Base-by-base conservation (phyloP, 2,797 vertebrate genomes). In the Platalea minor region DNA sequence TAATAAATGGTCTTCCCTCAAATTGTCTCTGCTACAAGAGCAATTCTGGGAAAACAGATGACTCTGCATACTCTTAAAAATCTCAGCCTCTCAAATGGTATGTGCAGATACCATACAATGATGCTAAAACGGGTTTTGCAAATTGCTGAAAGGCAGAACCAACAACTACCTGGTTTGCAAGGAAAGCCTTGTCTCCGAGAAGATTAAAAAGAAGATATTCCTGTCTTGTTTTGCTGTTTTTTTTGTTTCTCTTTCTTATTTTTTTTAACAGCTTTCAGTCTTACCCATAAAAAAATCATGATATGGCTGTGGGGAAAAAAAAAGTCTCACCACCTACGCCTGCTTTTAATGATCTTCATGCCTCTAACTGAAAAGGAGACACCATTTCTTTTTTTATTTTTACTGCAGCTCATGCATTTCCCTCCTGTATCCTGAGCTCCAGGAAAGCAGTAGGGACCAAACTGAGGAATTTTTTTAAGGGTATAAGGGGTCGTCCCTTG, bases 1-100 rank as follows among this genome's bases (percentile, higher is more conserved):
- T 88, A 93, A 91, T 72, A 89, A 92, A 95, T 79, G 53, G 59
- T 63, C 64, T 81, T 93, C 73, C 77, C 46, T 89, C 63, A 97
- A 65, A 84, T 65, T 85, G 72, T 81, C 39, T 91, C 64, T 81
- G 57, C 57, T 67, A 89, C 61, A 84, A 69, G 89, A 95, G 57
- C 79, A 85, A 9, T 81, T 88, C 63, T 63, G 43, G 46, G 68
- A 78, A 94, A 96, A 93, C 17, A 78, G 92, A 89, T 94, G 93
- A 97, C 75, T 93, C 54, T 83, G 88, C 91, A 91, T 23, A 28
- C 14, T 67, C 21, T 65, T 85, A 81, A 93, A 91, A 89, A 85
- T 78, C 57, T 64, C 64, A 85, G 50, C 8, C 24, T 83, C 78
- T 96, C 79, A 91, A 77, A 76, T 75, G 43, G 61, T 64, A 33